phyloP scores from a whole-genome alignment of 2,888 invertebrate species.

The Chironomus riparius region DNA sequence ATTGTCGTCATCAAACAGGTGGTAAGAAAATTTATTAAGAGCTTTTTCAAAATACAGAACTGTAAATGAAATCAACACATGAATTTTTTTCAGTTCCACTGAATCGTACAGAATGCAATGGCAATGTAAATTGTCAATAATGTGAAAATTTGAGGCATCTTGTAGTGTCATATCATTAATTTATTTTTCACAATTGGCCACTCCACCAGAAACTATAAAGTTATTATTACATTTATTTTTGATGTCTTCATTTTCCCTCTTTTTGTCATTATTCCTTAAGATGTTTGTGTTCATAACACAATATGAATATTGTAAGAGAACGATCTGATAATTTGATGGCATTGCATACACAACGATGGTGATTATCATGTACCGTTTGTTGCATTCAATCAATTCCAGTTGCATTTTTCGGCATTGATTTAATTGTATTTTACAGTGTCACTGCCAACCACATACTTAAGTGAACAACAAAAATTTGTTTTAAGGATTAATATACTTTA shows the following conservation, averaged over 20 bases:
- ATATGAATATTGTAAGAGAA: background rate
- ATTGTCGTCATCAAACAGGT: background rate
- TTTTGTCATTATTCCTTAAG: background rate
- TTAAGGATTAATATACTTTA: background rate
- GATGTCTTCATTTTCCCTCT: background rate
- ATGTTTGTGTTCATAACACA: background rate
- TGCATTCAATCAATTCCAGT: background rate
- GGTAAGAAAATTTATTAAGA: background rate
- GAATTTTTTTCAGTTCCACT: background rate
- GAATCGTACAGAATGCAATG: background rate
- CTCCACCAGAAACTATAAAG: too few relatives aligned
- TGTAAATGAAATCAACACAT: conserved; percentile 5
- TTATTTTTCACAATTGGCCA: background rate
- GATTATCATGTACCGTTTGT: background rate
- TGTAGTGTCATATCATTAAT: background rate
- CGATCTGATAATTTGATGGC: conserved; percentile 6
- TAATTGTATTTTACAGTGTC: background rate
- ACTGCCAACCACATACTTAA: too few relatives aligned
- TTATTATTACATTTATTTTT: too few relatives aligned
- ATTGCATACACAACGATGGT: background rate
- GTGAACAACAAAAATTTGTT: background rate
- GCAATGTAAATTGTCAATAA: background rate
- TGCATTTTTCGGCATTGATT: background rate
- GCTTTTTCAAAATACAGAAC: background rate
- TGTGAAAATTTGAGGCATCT: background rate